Evolutionary conservation across 37 sponge, comb jelly and placozoan genomes (phyloP).

Genomic region (Diacarnus erythraeanus): DNA sequence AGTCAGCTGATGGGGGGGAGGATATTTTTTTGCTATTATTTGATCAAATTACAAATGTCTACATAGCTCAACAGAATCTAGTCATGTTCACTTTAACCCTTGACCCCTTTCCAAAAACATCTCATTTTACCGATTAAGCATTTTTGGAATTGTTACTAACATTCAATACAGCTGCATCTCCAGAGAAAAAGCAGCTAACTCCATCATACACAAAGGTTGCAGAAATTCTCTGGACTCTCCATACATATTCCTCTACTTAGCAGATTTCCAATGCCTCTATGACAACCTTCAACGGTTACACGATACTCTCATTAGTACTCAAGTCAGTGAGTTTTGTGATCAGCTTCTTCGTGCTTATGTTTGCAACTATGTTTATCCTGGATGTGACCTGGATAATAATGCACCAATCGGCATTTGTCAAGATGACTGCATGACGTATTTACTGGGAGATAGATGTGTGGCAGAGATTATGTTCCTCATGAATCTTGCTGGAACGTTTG

Average conservation of each 20-base stretch:
- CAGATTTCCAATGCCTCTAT: neutral
- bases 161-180: neutral
- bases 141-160: too few relatives aligned
- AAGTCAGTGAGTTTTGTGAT: neutral
- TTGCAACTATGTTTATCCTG: conserved; percentile 40
- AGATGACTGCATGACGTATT: neutral
- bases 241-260: neutral
- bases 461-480: neutral
- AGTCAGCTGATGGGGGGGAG: too few relatives aligned
- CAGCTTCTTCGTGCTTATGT: conserved; percentile 16
- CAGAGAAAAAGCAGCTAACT: neutral
- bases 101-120: neutral
- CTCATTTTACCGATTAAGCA: too few relatives aligned
- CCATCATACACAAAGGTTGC: neutral
- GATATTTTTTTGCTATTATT: too few relatives aligned
- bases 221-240: neutral
- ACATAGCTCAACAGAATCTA: too few relatives aligned
- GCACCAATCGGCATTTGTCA: conserved; percentile 21
- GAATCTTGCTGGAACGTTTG: neutral
- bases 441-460: neutral
- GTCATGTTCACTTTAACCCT: neutral
- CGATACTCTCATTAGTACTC: neutral
- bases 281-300: neutral
- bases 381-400: conserved; percentile 1
- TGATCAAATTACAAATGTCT: too few relatives aligned